A percentile compares a stretch with the other conserved stretches of the same genome.
Conservation (phyloP, 2,888 invertebrate genomes). For the Rhopalosiphum nymphaeae region DNA sequence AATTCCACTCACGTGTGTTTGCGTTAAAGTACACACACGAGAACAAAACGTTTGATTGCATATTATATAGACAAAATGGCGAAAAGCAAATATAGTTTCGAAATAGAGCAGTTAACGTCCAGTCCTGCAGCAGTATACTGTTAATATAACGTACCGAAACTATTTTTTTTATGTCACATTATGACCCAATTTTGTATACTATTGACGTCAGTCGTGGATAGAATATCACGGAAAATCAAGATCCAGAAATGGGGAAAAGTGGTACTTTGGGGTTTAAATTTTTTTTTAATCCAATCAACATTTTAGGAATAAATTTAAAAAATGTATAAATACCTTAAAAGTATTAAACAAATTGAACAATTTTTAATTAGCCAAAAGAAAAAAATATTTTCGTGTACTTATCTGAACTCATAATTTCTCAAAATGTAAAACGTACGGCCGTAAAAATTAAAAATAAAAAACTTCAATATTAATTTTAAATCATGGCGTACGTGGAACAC, state of each 20-base stretch:
- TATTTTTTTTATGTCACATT: not conserved
- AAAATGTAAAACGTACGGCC: not conserved
- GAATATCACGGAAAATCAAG: not conserved
- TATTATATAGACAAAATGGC: not conserved
- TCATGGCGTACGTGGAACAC: not conserved
- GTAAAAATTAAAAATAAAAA: not conserved
- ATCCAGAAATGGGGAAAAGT: not conserved
- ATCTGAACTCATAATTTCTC: not conserved
- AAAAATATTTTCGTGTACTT: not conserved
- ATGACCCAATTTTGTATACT: not conserved
- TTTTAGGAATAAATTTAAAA: not conserved
- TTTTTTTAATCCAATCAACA: not conserved
- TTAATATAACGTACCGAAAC: not conserved
- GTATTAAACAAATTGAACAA: not conserved
- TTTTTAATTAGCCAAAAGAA: not conserved
- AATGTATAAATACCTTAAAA: not conserved
- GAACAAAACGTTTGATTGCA: conserved; percentile 20
- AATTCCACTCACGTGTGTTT: not conserved
- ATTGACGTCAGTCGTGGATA: not conserved
- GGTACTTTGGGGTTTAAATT: not conserved
- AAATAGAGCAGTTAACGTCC: not conserved
- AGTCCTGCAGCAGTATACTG: not conserved
- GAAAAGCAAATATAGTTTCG: not conserved
- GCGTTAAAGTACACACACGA: not conserved
- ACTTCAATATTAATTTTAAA: not conserved